These are phyloP conservation scores for Neoascia interrupta DNA, from an alignment of 2,888 invertebrate species.

Conservation along the genomic window DNA sequence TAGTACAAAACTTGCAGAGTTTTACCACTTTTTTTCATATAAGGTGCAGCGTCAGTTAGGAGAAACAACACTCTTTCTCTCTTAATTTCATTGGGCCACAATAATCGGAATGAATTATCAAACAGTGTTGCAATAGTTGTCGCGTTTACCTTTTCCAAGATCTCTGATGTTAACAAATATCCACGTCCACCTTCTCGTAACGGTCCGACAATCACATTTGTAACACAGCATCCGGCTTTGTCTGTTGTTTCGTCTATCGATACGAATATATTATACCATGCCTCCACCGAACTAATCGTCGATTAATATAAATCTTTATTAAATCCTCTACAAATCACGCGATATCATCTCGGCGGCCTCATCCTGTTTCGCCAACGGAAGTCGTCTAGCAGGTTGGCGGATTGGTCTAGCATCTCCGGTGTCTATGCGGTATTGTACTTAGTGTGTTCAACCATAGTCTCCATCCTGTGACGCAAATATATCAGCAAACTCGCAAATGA, in stretches of 20 bases:
- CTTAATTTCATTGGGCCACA: constrained; percentile 33
- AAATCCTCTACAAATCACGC: no score
- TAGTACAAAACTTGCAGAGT: constrained; percentile 20
- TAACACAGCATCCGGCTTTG: constrained; percentile 24
- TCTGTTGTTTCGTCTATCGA: constrained; percentile 38
- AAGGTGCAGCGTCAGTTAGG: constrained; percentile 37
- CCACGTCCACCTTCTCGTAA: constrained; percentile 33
- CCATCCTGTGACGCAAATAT: no score
- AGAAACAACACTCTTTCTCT: constrained; percentile 33
- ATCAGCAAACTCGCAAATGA: no score
- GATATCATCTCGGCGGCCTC: no score
- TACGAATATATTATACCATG: constrained; percentile 30
- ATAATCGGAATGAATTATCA: constrained; percentile 32
- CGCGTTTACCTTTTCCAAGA: constrained; percentile 25
- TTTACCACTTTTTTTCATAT: constrained; percentile 31
- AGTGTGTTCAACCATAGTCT: no score
- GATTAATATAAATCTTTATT: no score
- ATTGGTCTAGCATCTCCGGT: no score
- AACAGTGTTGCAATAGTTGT: constrained; percentile 36
- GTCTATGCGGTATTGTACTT: no score
- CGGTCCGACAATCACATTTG: constrained; percentile 31
- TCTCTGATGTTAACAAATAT: constrained; percentile 34
- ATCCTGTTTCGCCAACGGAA: no score
- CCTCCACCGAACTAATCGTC: no score
- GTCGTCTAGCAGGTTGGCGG: no score